Conservation (phyloP, 2,113 vertebrate species). For the Anas platyrhynchos region DNA sequence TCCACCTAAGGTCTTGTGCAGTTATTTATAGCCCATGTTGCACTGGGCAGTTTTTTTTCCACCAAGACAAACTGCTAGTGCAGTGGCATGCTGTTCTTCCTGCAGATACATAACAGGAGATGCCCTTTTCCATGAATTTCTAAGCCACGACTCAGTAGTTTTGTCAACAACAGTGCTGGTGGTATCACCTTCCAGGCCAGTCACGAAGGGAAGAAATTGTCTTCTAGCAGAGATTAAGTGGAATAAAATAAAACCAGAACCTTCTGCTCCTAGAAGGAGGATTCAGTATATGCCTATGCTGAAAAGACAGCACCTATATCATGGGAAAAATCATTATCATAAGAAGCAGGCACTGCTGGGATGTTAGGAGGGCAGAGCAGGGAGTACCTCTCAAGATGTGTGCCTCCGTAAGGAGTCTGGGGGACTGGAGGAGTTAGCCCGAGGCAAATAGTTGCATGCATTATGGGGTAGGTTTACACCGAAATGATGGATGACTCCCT, state of each 20-base stretch:
- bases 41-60: not conserved
- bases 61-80: not conserved
- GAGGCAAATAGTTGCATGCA: rapidly evolving
- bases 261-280: not conserved
- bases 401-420: not conserved
- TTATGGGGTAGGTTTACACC: not conserved
- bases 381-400: not conserved
- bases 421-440: not conserved
- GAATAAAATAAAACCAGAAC: not conserved
- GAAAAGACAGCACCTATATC: not conserved
- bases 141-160: not conserved
- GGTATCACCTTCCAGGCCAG: not conserved
- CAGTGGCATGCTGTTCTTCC: not conserved
- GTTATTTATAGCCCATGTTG: not conserved
- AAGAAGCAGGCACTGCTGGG: not conserved
- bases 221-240: not conserved
- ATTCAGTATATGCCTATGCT: rapidly evolving
- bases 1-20: not conserved
- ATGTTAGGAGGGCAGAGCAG: not conserved
- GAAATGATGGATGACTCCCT: conserved; percentile 2
- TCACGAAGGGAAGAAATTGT: not conserved
- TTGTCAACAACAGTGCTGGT: not conserved
- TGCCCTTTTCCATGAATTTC: not conserved
- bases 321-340: not conserved
- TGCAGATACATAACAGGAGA: not conserved